Evolutionary conservation across 2,797 vertebrate genomes (phyloP).

Genomic region (Neomorphus geoffroyi): DNA sequence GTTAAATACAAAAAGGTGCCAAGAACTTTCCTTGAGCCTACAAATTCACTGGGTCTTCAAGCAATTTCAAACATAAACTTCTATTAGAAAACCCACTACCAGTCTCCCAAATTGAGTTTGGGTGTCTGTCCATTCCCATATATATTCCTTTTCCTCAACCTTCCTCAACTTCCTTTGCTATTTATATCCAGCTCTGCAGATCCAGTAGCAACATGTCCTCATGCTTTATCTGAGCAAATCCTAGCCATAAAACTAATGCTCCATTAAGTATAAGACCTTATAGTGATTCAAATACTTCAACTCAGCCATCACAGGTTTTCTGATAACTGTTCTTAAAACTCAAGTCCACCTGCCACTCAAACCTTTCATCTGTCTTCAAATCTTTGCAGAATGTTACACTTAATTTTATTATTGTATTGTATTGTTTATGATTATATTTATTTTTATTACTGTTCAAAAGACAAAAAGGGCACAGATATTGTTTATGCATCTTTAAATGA

Average conservation of each 20-base stretch:
- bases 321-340: neutral
- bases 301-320: neutral
- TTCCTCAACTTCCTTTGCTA: neutral
- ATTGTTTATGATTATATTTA: neutral
- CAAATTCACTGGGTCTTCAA: neutral
- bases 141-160: neutral
- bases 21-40: neutral
- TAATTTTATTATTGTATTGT: neutral
- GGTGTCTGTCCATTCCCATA: neutral
- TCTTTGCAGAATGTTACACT: neutral
- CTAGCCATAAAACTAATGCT: neutral
- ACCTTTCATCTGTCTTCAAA: neutral
- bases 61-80: neutral
- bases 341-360: neutral
- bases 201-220: neutral
- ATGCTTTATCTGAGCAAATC: neutral
- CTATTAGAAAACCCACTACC: neutral
- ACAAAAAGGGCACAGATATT: neutral
- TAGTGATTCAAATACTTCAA: neutral
- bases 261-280: neutral
- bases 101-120: neutral
- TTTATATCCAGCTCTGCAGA: neutral
- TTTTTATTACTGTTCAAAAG: neutral
- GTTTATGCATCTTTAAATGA: neutral
- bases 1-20: neutral